These are phyloP conservation scores for Peromyscus attwateri DNA, from an alignment of 2,797 vertebrate genomes.

Conservation along the genomic window DNA sequence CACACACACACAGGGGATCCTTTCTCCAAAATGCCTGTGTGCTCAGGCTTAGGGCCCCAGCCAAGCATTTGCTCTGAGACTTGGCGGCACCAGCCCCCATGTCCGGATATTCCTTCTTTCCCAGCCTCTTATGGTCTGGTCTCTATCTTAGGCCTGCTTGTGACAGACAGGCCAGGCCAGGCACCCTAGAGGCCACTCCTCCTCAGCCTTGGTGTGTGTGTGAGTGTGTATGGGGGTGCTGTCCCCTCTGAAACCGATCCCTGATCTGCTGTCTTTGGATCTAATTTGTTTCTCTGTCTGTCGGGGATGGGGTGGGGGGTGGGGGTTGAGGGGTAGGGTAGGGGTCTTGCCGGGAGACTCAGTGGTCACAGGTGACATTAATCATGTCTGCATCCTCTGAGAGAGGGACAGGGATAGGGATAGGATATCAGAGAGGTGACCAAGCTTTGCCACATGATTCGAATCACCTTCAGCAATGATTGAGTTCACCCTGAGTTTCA, in stretches of 20 bases:
- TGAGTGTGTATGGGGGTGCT: slow-evolving; percentile 39
- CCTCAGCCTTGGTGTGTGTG: neutral
- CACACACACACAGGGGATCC: neutral
- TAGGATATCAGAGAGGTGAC: slow-evolving; percentile 92
- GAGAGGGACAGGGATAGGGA: slow-evolving; percentile 82
- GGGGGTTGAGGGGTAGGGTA: slow-evolving; percentile 79
- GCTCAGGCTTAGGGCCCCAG: slow-evolving; percentile 66
- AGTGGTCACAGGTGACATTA: slow-evolving; percentile 89
- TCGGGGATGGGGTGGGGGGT: slow-evolving; percentile 66
- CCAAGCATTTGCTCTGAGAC: neutral
- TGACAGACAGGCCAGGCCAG: slow-evolving; percentile 75
- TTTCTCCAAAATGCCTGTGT: slow-evolving; percentile 31
- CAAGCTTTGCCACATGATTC: slow-evolving; percentile 90
- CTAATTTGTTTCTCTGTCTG: slow-evolving; percentile 90
- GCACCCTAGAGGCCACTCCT: slow-evolving; percentile 32
- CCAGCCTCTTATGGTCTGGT: slow-evolving; percentile 67
- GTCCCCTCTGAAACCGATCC: slow-evolving; percentile 92
- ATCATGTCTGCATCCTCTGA: slow-evolving; percentile 87
- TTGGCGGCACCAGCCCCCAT: neutral
- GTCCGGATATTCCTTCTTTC: neutral
- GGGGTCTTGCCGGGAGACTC: slow-evolving; percentile 83
- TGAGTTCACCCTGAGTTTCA: slow-evolving; percentile 91
- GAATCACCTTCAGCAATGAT: slow-evolving; percentile 91
- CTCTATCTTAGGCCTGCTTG: slow-evolving; percentile 66
- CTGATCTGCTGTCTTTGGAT: slow-evolving; percentile 91